Conservation (phyloP, 2,113 vertebrate genomes). For the Mastomys natalensis region DNA sequence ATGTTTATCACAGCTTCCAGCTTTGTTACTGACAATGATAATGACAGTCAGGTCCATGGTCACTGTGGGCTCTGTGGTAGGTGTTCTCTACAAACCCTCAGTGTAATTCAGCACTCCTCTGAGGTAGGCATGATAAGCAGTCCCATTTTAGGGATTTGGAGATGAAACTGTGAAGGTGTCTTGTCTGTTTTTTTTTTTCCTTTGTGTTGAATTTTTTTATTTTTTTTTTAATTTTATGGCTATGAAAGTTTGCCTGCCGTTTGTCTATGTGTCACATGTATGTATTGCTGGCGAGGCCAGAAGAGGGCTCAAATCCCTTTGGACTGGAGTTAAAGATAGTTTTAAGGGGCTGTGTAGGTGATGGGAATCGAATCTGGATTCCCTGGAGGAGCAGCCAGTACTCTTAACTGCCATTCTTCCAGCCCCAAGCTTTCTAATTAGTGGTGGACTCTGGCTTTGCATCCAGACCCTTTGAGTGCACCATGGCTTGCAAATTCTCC, state of each 20-base stretch:
- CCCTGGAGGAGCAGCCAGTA: neutral
- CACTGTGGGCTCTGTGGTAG: neutral
- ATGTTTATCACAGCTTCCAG: constrained; percentile 48
- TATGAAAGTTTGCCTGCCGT: neutral
- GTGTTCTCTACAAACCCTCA: constrained; percentile 27
- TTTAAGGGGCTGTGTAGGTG: neutral
- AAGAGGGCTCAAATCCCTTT: neutral
- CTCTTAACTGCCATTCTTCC: neutral
- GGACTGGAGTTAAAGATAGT: neutral
- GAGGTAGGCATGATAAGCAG: neutral
- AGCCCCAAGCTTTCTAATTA: neutral
- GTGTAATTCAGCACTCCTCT: neutral
- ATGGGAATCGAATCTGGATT: neutral
- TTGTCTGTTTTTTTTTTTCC: neutral
- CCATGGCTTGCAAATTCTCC: accelerated
- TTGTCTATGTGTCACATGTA: neutral
- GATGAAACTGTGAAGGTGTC: neutral
- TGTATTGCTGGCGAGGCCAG: neutral
- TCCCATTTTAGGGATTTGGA: constrained; percentile 55
- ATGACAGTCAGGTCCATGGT: constrained; percentile 12
- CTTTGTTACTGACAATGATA: constrained; percentile 55
- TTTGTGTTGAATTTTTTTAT: neutral
- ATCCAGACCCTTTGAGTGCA: neutral
- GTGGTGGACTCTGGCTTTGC: neutral
- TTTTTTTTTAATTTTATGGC: neutral